Conservation (phyloP, 2,797 vertebrate genomes). For the Cossypha caffra region DNA sequence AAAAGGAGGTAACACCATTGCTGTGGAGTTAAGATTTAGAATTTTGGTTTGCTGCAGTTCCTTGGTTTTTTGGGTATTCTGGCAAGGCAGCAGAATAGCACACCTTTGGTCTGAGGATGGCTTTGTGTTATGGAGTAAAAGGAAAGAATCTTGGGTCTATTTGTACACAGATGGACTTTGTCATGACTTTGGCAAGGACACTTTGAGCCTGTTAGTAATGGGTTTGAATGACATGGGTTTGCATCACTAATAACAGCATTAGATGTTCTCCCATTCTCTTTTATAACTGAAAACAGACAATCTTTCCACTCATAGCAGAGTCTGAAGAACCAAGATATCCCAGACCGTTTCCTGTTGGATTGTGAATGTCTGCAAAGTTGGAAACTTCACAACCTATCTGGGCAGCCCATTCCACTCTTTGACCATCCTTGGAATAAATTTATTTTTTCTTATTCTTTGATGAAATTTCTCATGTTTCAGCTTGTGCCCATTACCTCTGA, state of each 20-base stretch:
- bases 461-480: neutral
- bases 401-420: neutral
- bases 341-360: neutral
- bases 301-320: neutral
- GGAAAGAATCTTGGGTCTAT: neutral
- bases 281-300: neutral
- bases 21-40: neutral
- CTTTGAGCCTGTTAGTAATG: neutral
- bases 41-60: neutral
- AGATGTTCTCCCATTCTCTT: neutral
- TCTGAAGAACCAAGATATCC: neutral
- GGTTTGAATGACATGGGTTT: neutral
- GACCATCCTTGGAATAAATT: neutral
- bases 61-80: neutral
- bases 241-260: neutral
- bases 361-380: neutral
- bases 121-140: neutral
- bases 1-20: neutral
- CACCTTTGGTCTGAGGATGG: neutral
- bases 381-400: neutral
- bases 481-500: neutral
- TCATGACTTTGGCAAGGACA: neutral
- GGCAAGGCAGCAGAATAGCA: neutral
- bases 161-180: neutral
- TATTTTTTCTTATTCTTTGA: neutral